A percentile compares a stretch with the other conserved stretches of the same genome.
phyloP scores from a whole-genome alignment of 2,797 vertebrate species.

The Threskiornis aethiopicus region DNA sequence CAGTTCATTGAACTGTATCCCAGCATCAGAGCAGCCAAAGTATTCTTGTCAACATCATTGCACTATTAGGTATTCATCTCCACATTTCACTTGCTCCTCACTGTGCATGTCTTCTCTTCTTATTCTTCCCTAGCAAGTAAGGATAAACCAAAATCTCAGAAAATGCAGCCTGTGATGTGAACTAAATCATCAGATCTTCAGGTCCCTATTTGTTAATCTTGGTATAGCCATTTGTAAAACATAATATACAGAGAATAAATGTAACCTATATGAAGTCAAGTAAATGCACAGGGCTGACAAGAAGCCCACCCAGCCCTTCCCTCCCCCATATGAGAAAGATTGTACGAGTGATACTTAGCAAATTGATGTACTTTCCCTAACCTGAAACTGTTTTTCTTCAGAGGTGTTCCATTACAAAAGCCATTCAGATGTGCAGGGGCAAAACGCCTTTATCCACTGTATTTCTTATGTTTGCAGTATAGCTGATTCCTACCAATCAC shows the following conservation, averaged over 20 bases:
- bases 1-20: not conserved
- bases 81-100: not conserved
- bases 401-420: not conserved
- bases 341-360: not conserved
- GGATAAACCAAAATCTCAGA: not conserved
- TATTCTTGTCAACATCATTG: not conserved
- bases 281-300: not conserved
- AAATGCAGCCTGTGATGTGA: not conserved
- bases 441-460: not conserved
- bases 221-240: not conserved
- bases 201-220: not conserved
- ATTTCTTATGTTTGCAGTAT: not conserved
- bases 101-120: not conserved
- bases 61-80: not conserved
- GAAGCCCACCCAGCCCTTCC: not conserved
- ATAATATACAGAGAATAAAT: not conserved
- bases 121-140: not conserved
- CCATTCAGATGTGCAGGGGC: not conserved
- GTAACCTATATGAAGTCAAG: not conserved
- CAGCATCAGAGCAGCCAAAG: not conserved
- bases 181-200: not conserved
- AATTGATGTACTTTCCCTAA: not conserved
- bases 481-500: not conserved
- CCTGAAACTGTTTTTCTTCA: not conserved
- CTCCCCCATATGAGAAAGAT: not conserved